Conservation (phyloP, 2,888 invertebrate genomes). For the Caenorhabditis angaria region DNA sequence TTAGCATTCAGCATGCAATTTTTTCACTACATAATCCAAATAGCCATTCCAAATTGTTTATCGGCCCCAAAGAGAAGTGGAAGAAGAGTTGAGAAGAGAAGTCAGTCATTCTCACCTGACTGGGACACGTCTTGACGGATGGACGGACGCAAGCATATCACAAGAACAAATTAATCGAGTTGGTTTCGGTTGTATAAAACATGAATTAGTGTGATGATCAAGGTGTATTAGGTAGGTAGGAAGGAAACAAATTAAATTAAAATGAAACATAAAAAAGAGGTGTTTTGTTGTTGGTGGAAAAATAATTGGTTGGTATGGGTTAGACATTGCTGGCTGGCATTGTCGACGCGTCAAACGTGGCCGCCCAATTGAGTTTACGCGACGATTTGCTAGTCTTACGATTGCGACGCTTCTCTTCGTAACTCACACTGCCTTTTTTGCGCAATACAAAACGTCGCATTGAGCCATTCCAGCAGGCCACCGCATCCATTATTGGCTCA, state of each 20-base stretch:
- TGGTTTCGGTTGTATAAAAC: not conserved
- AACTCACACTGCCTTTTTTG: slow-evolving; percentile 81
- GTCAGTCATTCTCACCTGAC: slow-evolving; percentile 6
- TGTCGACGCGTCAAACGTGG: slow-evolving; percentile 41
- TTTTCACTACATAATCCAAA: not conserved
- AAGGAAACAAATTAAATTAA: slow-evolving; percentile 9
- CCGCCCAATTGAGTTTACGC: slow-evolving; percentile 46
- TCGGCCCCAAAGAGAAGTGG: not conserved
- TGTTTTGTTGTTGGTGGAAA: too few relatives aligned
- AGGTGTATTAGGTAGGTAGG: slow-evolving; percentile 13
- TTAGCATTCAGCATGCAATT: not conserved
- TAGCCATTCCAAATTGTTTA: not conserved
- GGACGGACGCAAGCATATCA: not conserved
- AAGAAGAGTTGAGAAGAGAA: not conserved
- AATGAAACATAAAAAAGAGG: slow-evolving; percentile 10
- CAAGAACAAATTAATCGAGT: not conserved
- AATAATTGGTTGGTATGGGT: not conserved
- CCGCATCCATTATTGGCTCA: slow-evolving; percentile 86
- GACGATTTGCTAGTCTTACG: slow-evolving; percentile 50
- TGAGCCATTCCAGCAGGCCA: slow-evolving; percentile 83
- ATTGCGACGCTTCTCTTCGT: slow-evolving; percentile 45
- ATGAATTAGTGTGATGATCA: not conserved
- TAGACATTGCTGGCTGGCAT: slow-evolving; percentile 30
- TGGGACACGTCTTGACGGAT: not conserved
- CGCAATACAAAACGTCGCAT: slow-evolving; percentile 85